A percentile compares a stretch with the other conserved stretches of the same genome.
These are phyloP conservation scores for Acanthiza pusilla DNA, from an alignment of 2,797 vertebrate genomes.

Conservation along the genomic window DNA sequence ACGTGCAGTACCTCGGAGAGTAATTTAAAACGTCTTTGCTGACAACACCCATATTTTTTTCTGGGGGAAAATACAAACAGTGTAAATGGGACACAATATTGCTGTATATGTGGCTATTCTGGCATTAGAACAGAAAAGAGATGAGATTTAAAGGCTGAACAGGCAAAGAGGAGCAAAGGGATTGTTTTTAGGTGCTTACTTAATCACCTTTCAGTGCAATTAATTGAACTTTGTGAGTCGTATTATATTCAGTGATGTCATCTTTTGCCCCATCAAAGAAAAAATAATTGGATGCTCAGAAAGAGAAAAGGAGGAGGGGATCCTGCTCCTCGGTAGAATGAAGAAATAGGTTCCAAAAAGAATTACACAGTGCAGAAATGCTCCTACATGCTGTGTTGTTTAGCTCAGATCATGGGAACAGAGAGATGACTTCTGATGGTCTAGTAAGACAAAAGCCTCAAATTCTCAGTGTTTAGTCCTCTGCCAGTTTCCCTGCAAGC, in stretches of 20 bases:
- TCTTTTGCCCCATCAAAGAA: conserved; percentile 1
- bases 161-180: not conserved
- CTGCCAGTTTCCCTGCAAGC: not conserved
- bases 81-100: conserved; percentile 12
- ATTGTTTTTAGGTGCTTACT: not conserved
- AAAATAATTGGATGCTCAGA: not conserved
- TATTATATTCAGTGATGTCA: not conserved
- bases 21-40: not conserved
- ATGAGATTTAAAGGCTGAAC: not conserved
- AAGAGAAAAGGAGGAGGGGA: not conserved
- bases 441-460: conserved; percentile 36
- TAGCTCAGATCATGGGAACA: conserved; percentile 1
- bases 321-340: not conserved
- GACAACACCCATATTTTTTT: conserved; percentile 2
- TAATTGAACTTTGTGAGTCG: conserved; percentile 40
- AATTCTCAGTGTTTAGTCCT: not conserved
- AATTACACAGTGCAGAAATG: not conserved
- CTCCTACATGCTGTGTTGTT: not conserved
- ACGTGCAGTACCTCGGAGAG: not conserved
- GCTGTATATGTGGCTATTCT: not conserved
- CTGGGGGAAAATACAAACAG: not conserved
- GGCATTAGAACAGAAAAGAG: not conserved
- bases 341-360: not conserved
- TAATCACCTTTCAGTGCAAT: conserved; percentile 5
- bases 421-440: not conserved